Percentiles rank a stretch among this genome's conserved stretches.
These are phyloP conservation scores for Platysternon megacephalum DNA, from an alignment of 2,113 vertebrate species.

Conservation along the genomic window DNA sequence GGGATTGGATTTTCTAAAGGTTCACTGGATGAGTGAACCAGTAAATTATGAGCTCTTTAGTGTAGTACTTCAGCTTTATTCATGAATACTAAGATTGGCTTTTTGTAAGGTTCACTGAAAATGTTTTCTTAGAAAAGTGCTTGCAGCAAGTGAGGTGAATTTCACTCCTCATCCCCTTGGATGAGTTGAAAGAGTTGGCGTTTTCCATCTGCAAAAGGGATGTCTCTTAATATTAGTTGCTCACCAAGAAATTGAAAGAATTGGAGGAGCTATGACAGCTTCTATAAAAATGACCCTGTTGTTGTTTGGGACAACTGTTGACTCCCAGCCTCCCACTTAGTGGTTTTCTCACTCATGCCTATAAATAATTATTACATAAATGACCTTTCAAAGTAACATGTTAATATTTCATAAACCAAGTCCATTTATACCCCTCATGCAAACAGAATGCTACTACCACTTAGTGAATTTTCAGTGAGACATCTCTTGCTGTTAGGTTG, in stretches of 20 bases:
- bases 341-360: not conserved
- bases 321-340: accelerated
- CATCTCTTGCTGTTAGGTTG: not conserved
- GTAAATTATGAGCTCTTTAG: conserved; percentile 57
- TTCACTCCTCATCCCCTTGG: not conserved
- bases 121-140: not conserved
- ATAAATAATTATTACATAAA: not conserved
- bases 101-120: conserved; percentile 21
- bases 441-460: not conserved
- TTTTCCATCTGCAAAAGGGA: not conserved
- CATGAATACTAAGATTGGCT: not conserved
- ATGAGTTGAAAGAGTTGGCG: not conserved
- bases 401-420: not conserved
- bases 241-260: not conserved
- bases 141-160: not conserved
- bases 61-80: not conserved
- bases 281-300: not conserved
- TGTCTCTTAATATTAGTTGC: not conserved
- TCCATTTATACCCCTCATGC: not conserved
- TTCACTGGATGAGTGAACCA: conserved; percentile 42
- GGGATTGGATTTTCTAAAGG: conserved; percentile 60
- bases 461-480: not conserved
- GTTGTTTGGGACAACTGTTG: not conserved
- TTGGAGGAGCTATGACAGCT: not conserved
- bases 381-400: not conserved